Conservation (phyloP, 2,113 vertebrate genomes). For the Jaculus jaculus region DNA sequence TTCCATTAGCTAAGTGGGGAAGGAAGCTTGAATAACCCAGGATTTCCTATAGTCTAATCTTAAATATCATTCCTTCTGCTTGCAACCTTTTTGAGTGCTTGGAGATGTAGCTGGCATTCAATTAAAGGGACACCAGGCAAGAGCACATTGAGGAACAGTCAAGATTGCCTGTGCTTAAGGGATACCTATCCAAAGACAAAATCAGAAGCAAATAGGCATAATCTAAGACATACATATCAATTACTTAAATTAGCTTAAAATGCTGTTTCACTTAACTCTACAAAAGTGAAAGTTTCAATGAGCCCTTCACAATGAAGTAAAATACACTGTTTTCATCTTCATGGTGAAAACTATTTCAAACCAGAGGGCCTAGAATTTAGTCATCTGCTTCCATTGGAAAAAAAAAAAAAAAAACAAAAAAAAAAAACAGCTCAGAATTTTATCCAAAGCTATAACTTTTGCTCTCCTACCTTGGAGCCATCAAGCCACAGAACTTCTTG, state of each 20-base stretch:
- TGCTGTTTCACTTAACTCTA: constrained; percentile 12
- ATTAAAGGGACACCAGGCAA: constrained; percentile 35
- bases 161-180: constrained; percentile 19
- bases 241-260: constrained; percentile 50
- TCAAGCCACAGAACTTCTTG: neutral
- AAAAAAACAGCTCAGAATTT: neutral
- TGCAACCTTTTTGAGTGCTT: constrained; percentile 42
- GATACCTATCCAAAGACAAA: neutral
- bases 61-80: constrained; percentile 39
- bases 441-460: neutral
- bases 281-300: constrained; percentile 36
- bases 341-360: constrained; percentile 33
- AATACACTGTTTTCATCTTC: constrained; percentile 17
- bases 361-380: neutral
- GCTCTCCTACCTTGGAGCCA: neutral
- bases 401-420: neutral
- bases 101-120: constrained; percentile 27
- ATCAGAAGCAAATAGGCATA: neutral
- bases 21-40: neutral
- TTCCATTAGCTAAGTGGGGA: constrained; percentile 38
- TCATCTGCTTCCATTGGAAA: neutral
- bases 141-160: neutral
- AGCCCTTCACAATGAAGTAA: neutral
- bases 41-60: neutral
- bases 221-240: constrained; percentile 40